phyloP scores from a whole-genome alignment of 2,888 invertebrate species.

The Leucophenga maculata region DNA sequence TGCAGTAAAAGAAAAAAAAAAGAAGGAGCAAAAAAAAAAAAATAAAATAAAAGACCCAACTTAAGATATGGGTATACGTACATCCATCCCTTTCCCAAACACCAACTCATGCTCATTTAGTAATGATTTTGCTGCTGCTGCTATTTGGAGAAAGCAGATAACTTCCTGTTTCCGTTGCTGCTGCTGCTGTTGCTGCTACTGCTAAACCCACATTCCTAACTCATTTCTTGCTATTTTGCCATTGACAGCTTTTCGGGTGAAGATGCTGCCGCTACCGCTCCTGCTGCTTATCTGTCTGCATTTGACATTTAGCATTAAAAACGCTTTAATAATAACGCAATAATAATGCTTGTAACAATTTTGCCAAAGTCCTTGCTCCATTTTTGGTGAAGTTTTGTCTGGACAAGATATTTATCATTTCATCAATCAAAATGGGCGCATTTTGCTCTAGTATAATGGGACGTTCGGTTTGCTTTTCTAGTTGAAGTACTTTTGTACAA shows the following conservation, averaged over 20 bases:
- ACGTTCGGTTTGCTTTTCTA: neutral
- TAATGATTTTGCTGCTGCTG: constrained; percentile 49
- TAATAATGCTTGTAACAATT: constrained; percentile 58
- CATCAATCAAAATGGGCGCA: constrained; percentile 56
- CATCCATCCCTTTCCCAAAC: constrained; percentile 39
- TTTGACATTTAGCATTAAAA: constrained; percentile 66
- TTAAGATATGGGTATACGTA: neutral
- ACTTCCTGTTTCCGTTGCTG: neutral
- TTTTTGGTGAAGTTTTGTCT: constrained; percentile 30
- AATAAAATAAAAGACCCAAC: constrained; percentile 15
- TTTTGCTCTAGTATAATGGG: neutral
- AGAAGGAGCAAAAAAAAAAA: neutral
- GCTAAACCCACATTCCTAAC: constrained; percentile 1
- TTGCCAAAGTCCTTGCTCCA: constrained; percentile 23
- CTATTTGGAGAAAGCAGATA: neutral
- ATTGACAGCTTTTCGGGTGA: constrained; percentile 56
- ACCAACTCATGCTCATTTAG: constrained; percentile 63
- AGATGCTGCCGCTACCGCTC: neutral
- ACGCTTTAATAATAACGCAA: constrained; percentile 65
- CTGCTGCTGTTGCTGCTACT: neutral
- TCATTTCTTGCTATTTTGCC: constrained; percentile 38
- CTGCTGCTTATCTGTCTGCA: constrained; percentile 62
- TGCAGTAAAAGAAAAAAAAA: constrained; percentile 21
- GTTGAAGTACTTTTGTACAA: constrained; percentile 21
- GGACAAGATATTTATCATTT: constrained; percentile 61